Conservation (phyloP, 2,797 vertebrate species). For the Mus minutoides region DNA sequence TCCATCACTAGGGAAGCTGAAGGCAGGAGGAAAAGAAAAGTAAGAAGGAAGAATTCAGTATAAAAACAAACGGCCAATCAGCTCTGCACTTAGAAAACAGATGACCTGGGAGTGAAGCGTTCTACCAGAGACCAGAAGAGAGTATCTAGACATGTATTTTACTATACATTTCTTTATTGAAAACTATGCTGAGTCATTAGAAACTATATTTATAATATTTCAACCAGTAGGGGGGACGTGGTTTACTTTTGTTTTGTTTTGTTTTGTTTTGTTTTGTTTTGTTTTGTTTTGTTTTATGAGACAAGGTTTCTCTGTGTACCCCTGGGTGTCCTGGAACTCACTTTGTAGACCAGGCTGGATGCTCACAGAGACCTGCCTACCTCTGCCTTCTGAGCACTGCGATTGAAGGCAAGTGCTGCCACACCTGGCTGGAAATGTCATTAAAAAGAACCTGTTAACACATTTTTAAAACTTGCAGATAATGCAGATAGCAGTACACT, state of each 20-base stretch:
- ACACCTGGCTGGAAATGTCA: neutral
- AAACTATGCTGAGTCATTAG: constrained; percentile 36
- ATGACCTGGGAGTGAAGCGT: neutral
- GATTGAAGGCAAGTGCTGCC: neutral
- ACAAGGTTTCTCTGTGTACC: neutral
- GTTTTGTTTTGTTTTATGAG: neutral
- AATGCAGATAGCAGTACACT: constrained; percentile 98
- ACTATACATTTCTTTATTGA: constrained; percentile 9
- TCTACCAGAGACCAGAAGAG: neutral
- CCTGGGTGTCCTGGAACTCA: neutral
- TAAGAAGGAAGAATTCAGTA: neutral
- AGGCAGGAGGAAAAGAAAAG: neutral
- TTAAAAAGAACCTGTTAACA: neutral
- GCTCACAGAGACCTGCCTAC: neutral
- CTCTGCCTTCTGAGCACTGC: neutral
- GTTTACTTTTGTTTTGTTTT: neutral
- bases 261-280: neutral
- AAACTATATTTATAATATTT: constrained; percentile 22
- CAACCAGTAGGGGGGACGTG: neutral
- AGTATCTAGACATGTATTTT: constrained; percentile 43
- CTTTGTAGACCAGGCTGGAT: neutral
- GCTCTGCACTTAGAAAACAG: neutral
- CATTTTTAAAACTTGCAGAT: constrained; percentile 87
- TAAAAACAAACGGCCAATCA: constrained; percentile 1
- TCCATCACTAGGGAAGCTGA: neutral